Percentiles rank a stretch among this genome's conserved stretches.
These are phyloP conservation scores for Amitus sp. DNA, from an alignment of 2,888 invertebrate species.

Conservation along the genomic window DNA sequence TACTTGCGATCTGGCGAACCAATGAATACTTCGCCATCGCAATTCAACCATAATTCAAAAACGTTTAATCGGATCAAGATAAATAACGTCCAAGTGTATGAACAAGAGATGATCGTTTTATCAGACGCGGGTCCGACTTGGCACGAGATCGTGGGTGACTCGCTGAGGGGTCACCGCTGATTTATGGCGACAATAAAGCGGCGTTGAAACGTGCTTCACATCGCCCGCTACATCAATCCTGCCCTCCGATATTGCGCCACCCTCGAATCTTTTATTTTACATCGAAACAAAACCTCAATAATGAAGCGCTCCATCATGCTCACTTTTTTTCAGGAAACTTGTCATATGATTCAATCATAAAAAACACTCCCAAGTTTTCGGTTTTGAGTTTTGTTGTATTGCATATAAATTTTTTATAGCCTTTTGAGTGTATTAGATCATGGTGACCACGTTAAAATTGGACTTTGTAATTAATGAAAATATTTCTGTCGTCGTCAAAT, in stretches of 20 bases:
- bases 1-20: background rate
- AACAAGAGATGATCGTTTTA: constrained; percentile 45
- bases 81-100: constrained; percentile 42
- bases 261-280: constrained; percentile 37
- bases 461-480: too few species aligned
- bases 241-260: constrained; percentile 25
- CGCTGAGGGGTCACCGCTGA: too few species aligned
- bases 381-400: too few species aligned
- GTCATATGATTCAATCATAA: too few species aligned
- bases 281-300: constrained; percentile 22
- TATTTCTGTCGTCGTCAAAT: too few species aligned
- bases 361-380: too few species aligned
- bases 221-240: constrained; percentile 30
- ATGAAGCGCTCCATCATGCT: too few species aligned
- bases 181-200: constrained; percentile 57
- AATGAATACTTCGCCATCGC: background rate
- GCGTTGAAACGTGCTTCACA: constrained; percentile 45
- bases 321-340: too few species aligned
- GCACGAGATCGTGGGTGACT: constrained; percentile 49
- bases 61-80: constrained; percentile 44
- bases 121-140: constrained; percentile 47
- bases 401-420: too few species aligned
- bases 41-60: constrained; percentile 7
- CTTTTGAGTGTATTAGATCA: too few species aligned
- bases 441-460: too few species aligned